Conservation (phyloP, 2,113 vertebrate species). For the Brachyhypopomus occidentalis region DNA sequence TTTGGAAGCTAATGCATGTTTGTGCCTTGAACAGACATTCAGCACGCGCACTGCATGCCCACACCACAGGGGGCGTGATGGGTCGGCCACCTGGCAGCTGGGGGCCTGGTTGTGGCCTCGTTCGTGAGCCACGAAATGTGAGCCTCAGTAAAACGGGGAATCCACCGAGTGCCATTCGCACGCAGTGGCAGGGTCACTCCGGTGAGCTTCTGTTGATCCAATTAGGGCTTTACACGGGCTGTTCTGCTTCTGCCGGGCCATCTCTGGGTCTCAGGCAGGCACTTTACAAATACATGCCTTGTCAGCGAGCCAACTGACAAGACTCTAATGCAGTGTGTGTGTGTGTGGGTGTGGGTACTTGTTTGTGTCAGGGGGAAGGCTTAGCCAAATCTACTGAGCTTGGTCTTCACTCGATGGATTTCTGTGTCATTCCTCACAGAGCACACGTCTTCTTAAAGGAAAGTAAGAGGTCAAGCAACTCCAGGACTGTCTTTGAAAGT, state of each 20-base stretch:
- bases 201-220: slow-evolving; percentile 38
- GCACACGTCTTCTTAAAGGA: not conserved
- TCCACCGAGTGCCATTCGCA: slow-evolving; percentile 46
- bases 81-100: slow-evolving; percentile 34
- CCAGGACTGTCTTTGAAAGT: not conserved
- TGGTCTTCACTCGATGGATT: slow-evolving; percentile 1
- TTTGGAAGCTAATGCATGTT: slow-evolving; percentile 44
- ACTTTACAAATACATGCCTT: slow-evolving; percentile 20
- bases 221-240: slow-evolving; percentile 28
- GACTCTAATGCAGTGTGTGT: not conserved
- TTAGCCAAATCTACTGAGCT: not conserved
- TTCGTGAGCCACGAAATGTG: slow-evolving; percentile 34
- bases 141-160: slow-evolving; percentile 50
- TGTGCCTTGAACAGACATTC: slow-evolving; percentile 27
- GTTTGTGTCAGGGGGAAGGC: not conserved
- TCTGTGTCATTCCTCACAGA: not conserved
- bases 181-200: slow-evolving; percentile 27
- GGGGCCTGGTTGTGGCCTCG: slow-evolving; percentile 30
- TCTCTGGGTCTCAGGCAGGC: slow-evolving; percentile 24
- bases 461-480: slow-evolving; percentile 18
- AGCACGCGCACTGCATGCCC: slow-evolving; percentile 43
- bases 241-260: slow-evolving; percentile 32
- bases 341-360: no score
- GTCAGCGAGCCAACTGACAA: not conserved
- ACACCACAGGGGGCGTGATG: slow-evolving; percentile 34